Percentiles rank a stretch among this genome's conserved stretches.
These are phyloP conservation scores for Sebastes cheni DNA, from an alignment of 2,797 vertebrate genomes.

Conservation along the genomic window DNA sequence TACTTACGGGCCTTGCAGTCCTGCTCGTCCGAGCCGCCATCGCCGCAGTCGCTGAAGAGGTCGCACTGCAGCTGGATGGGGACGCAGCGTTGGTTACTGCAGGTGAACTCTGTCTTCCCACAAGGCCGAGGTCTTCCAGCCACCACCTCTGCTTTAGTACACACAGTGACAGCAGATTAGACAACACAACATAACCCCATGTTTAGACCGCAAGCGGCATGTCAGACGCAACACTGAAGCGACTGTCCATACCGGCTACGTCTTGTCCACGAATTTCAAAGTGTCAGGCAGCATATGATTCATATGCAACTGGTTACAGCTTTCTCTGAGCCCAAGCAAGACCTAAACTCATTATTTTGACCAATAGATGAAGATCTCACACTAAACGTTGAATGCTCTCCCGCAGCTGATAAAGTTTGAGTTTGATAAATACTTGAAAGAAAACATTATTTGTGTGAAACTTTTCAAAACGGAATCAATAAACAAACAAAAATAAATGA, in stretches of 20 bases:
- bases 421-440: no score
- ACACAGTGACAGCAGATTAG: constrained; percentile 10
- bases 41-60: constrained; percentile 94
- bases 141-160: constrained; percentile 81
- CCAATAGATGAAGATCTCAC: no score
- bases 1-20: constrained; percentile 93
- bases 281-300: fast-evolving
- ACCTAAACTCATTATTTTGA: no score
- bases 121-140: constrained; percentile 87
- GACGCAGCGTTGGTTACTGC: constrained; percentile 90
- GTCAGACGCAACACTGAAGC: no score
- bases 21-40: constrained; percentile 92
- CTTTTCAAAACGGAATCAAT: no score
- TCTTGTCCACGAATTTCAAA: fast-evolving
- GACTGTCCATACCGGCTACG: no score
- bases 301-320: fast-evolving
- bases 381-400: no score
- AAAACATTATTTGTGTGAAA: no score
- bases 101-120: constrained; percentile 94
- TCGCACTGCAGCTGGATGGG: constrained; percentile 92
- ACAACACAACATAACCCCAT: background rate
- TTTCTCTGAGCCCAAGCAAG: no score
- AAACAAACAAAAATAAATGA: fast-evolving
- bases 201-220: no score
- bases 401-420: no score